A percentile compares a stretch with the other conserved stretches of the same genome.
Evolutionary conservation across 2,797 vertebrate genomes (phyloP).

Genomic region (Lacerta bilineata): DNA sequence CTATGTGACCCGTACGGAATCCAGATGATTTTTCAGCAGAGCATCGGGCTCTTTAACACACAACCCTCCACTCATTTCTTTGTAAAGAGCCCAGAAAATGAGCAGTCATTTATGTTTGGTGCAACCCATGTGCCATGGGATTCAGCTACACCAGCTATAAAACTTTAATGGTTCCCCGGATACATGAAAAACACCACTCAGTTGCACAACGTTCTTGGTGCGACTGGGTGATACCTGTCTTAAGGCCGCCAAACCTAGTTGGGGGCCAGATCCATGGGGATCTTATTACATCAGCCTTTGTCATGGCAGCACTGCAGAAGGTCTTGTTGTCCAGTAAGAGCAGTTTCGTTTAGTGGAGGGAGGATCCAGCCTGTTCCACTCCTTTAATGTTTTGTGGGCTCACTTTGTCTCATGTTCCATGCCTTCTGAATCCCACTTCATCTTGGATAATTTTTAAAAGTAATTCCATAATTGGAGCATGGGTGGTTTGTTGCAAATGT

Average conservation of each 20-base stretch:
- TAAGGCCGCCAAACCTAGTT: background rate
- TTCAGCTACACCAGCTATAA: constrained; percentile 55
- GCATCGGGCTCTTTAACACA: constrained; percentile 60
- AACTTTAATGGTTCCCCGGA: constrained; percentile 45
- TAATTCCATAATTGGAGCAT: too few species aligned
- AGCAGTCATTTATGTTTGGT: constrained; percentile 71
- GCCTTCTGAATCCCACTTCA: background rate
- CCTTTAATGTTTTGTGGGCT: background rate
- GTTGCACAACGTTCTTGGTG: background rate
- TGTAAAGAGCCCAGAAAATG: constrained; percentile 67
- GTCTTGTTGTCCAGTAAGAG: background rate
- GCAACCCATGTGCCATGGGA: constrained; percentile 61
- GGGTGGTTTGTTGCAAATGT: background rate
- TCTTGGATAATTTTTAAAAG: background rate
- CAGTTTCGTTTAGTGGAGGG: background rate
- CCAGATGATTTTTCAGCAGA: constrained; percentile 82
- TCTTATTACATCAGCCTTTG: background rate
- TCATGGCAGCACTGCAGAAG: too few species aligned
- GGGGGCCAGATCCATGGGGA: background rate
- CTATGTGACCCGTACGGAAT: constrained; percentile 79
- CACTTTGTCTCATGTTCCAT: background rate
- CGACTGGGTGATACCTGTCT: constrained; percentile 1
- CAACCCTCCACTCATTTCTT: constrained; percentile 66
- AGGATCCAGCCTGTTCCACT: background rate
- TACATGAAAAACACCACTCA: background rate